These are phyloP conservation scores for Tetramorium bicarinatum DNA, from an alignment of 2,888 invertebrate genomes.

Conservation along the genomic window DNA sequence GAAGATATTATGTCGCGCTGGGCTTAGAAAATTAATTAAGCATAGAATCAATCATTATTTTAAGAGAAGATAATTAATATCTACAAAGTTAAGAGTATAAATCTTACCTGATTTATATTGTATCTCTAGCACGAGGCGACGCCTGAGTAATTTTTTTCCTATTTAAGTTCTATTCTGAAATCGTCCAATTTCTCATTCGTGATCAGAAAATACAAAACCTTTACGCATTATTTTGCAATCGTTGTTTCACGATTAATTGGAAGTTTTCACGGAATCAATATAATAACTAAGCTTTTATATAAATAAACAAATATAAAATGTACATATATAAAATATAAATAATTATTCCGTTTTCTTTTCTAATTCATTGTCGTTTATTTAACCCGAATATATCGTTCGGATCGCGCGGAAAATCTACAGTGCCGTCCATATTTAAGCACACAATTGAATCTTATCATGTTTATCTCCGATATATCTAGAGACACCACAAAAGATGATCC, in stretches of 20 bases:
- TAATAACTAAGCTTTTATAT: not conserved
- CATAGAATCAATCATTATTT: constrained; percentile 62
- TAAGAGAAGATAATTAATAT: constrained; percentile 24
- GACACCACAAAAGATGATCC: not conserved
- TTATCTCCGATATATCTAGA: not conserved
- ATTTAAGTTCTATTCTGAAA: constrained; percentile 27
- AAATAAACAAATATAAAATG: constrained; percentile 21
- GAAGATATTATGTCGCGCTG: constrained; percentile 7
- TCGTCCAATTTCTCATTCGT: not conserved
- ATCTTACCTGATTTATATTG: constrained; percentile 52
- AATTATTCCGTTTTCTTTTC: constrained; percentile 5
- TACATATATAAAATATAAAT: constrained; percentile 26
- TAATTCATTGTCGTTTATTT: constrained; percentile 12
- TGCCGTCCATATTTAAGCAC: not conserved
- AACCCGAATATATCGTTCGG: not conserved
- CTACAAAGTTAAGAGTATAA: constrained; percentile 9
- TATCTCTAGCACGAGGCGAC: constrained; percentile 31
- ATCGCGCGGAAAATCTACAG: not conserved
- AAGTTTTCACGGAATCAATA: constrained; percentile 17
- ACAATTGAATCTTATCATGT: not conserved
- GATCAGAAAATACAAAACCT: constrained; percentile 15
- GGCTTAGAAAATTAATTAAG: constrained; percentile 22
- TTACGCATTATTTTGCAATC: constrained; percentile 12
- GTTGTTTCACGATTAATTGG: constrained; percentile 24
- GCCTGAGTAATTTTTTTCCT: constrained; percentile 17